Percentiles rank a stretch among this genome's conserved stretches.
These are phyloP conservation scores for Leucosticte australis DNA, from an alignment of 2,113 vertebrate species.

Conservation along the genomic window DNA sequence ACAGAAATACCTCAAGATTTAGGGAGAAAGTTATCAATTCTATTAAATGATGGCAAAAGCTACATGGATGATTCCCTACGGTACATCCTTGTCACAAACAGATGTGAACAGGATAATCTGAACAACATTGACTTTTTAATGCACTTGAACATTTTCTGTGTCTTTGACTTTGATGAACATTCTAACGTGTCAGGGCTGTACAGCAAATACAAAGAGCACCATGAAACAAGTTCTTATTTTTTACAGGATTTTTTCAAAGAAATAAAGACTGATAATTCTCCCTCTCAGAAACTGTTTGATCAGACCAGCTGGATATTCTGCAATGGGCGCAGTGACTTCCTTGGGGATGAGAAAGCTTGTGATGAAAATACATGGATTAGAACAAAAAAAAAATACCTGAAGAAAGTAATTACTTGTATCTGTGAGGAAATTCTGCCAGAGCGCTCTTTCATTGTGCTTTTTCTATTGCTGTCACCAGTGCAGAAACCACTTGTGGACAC, in stretches of 20 bases:
- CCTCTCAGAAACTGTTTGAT: constrained; percentile 75
- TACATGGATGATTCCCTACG: constrained; percentile 75
- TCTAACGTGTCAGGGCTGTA: constrained; percentile 78
- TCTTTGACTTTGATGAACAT: constrained; percentile 85
- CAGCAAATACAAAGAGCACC: constrained; percentile 70
- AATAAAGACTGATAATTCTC: constrained; percentile 24
- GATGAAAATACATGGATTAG: constrained; percentile 81
- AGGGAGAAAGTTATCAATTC: constrained; percentile 75
- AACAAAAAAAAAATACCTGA: constrained; percentile 73
- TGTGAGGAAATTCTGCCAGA: constrained; percentile 78
- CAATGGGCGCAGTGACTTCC: constrained; percentile 79
- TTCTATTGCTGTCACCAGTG: constrained; percentile 75
- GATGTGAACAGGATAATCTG: constrained; percentile 69
- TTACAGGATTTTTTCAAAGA: constrained; percentile 72
- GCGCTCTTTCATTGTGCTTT: constrained; percentile 77
- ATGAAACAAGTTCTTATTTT: constrained; percentile 70
- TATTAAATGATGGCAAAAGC: constrained; percentile 77
- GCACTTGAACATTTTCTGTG: constrained; percentile 79
- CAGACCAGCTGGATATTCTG: constrained; percentile 88
- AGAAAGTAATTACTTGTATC: constrained; percentile 74
- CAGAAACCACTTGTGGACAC: constrained; percentile 78
- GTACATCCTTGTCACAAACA: constrained; percentile 83
- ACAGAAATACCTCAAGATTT: constrained; percentile 60
- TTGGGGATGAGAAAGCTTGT: constrained; percentile 69
- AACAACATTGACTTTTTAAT: constrained; percentile 72